These are phyloP conservation scores for Tachycineta bicolor DNA, from an alignment of 2,113 vertebrate species.

Conservation along the genomic window DNA sequence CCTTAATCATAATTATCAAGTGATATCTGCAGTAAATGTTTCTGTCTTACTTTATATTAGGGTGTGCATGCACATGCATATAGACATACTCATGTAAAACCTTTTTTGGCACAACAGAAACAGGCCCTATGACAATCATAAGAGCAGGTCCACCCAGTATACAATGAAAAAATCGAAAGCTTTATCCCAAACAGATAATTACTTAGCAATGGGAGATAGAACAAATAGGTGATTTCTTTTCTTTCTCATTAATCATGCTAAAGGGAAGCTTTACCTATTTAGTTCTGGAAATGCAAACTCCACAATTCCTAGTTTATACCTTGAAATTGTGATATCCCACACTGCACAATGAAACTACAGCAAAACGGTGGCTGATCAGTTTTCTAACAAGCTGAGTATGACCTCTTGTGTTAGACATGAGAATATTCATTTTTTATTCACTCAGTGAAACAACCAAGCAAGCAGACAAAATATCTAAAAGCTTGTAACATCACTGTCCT, in stretches of 20 bases:
- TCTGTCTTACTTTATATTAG: not conserved
- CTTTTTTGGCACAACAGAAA: not conserved
- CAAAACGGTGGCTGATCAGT: not conserved
- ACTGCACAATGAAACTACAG: not conserved
- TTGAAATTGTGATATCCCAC: not conserved
- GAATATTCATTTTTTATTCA: constrained; percentile 44
- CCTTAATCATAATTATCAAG: not conserved
- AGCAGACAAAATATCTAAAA: not conserved
- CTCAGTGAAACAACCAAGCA: not conserved
- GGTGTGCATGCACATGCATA: rapidly evolving
- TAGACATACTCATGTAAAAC: rapidly evolving
- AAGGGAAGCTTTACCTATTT: not conserved
- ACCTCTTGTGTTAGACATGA: constrained; percentile 74
- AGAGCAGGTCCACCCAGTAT: not conserved
- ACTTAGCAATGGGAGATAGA: not conserved
- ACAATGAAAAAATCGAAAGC: not conserved
- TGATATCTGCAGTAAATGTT: not conserved
- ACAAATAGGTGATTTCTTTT: not conserved
- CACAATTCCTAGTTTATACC: not conserved
- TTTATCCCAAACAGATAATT: not conserved
- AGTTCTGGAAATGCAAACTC: not conserved
- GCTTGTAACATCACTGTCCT: not conserved
- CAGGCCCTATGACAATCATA: not conserved
- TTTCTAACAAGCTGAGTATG: constrained; percentile 61
- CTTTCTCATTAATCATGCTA: not conserved